Evolutionary conservation across 2,888 invertebrate species (phyloP), one percentile per base, ranked within the genome.

Genomic region (Bombylius major): DNA sequence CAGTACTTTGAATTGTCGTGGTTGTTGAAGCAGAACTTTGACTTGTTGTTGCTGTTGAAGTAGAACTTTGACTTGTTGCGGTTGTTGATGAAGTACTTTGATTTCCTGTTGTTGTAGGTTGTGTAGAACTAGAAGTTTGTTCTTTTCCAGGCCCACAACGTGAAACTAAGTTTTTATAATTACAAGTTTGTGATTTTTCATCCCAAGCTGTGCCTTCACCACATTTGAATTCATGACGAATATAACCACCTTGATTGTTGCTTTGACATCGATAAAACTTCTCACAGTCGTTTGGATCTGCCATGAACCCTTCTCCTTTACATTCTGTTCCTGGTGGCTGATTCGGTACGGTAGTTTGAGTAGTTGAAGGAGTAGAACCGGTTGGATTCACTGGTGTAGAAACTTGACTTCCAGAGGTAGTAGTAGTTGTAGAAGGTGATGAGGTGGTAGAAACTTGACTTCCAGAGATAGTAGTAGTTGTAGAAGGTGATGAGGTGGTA

Each of bases 151-250:
- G 23, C 23, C 23, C 23, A 50, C 34, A 23, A 45, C 52, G 56
- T 62, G 60, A 58, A 8, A 76, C 76, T 13, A 70, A 70, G 57
- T 69, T 71, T 8, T 74, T 72, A 65, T 80, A 76, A 66, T 81
- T 81, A 62, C 82, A 86, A 1, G 80, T 78, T 64, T 79, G 77
- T 54, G 79, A 72, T n/a, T 76, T 75, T 65, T 80, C 78, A 64
- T 84, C 83, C 84, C 85, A 86, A n/a, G 79, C 79, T 1, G 86
- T 86, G 44, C 82, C 84, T 56, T 79, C 77, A 1, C 81, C 81
- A 64, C 86, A 86, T 53, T 75, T 70, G 63, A 83, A 84, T 51
- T 82, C 80, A 63, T 79, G 79, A 64, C 77, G 79, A 1, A 70
- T 77, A 56, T 69, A 77, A 31, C 73, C 75, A 36, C 75, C 75